Evolutionary conservation across 2,888 invertebrate species (phyloP).

Genomic region (Ornithoptera priamus): DNA sequence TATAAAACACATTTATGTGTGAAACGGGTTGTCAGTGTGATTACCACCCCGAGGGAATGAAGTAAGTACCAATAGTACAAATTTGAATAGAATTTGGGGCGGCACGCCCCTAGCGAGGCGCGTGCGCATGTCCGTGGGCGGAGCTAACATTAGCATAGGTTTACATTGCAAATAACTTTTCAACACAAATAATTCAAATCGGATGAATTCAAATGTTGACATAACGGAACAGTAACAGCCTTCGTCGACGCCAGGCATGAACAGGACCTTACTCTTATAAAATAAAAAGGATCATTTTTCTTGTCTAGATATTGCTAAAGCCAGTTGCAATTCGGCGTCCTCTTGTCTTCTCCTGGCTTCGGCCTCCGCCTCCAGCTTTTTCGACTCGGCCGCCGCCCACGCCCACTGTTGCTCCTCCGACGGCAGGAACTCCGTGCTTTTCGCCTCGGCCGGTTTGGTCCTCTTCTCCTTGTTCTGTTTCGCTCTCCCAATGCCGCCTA

Average conservation of each 20-base stretch:
- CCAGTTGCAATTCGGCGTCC: slow-evolving; percentile 86
- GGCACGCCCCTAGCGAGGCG: no score
- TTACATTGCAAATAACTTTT: no score
- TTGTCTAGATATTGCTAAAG: slow-evolving; percentile 83
- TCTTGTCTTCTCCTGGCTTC: slow-evolving; percentile 81
- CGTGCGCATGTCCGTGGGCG: no score
- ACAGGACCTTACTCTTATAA: neutral
- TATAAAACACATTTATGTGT: no score
- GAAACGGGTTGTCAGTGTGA: no score
- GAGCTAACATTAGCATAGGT: no score
- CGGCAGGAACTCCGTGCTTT: slow-evolving; percentile 54
- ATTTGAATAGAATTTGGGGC: no score
- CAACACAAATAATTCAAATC: neutral
- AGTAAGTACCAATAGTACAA: no score
- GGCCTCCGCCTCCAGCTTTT: slow-evolving; percentile 81
- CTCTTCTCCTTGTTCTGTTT: slow-evolving; percentile 63
- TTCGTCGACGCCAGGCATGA: neutral
- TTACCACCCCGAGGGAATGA: no score
- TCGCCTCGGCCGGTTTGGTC: slow-evolving; percentile 45
- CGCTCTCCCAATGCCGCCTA: slow-evolving; percentile 69
- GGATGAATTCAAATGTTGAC: slow-evolving; percentile 27
- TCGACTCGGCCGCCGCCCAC: slow-evolving; percentile 87
- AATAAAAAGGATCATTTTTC: slow-evolving; percentile 56
- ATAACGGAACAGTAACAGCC: neutral
- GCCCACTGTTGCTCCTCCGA: slow-evolving; percentile 85